Percentiles rank a stretch among this genome's conserved stretches.
These are phyloP conservation scores for Hycleus phaleratus DNA, from an alignment of 1,140 invertebrate species.

Conservation along the genomic window DNA sequence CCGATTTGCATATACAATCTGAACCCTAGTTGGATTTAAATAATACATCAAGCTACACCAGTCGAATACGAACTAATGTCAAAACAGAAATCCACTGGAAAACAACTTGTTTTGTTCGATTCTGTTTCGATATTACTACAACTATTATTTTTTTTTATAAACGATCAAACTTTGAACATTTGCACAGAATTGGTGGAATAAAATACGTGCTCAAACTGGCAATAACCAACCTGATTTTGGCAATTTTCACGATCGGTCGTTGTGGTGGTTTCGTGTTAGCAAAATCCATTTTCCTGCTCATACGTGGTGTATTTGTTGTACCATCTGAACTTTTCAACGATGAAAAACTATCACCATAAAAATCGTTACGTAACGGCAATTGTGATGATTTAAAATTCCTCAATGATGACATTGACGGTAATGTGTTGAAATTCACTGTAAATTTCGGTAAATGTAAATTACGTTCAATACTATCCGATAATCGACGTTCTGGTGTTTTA, in stretches of 20 bases:
- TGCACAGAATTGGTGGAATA: constrained; percentile 18
- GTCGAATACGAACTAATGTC: not conserved
- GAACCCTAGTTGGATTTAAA: constrained; percentile 17
- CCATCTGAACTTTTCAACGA: constrained; percentile 37
- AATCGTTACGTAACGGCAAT: not conserved
- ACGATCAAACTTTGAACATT: constrained; percentile 20
- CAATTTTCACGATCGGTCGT: constrained; percentile 35
- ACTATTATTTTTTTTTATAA: constrained; percentile 2
- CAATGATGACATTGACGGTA: constrained; percentile 15
- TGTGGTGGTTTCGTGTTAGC: constrained; percentile 32
- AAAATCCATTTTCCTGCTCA: constrained; percentile 23
- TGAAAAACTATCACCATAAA: constrained; percentile 24
- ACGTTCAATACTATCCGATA: constrained; percentile 10
- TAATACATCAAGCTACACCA: not conserved
- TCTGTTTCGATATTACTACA: not conserved
- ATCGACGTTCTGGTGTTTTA: constrained; percentile 23
- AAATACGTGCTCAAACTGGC: constrained; percentile 7
- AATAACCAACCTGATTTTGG: constrained; percentile 36
- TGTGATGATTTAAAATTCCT: not conserved
- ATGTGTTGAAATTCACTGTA: constrained; percentile 14
- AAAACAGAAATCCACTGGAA: not conserved
- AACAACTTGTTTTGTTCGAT: constrained; percentile 17
- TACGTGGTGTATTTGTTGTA: constrained; percentile 16
- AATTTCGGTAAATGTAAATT: not conserved
- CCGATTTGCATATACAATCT: constrained; percentile 18